Percentiles rank a stretch among this genome's conserved stretches.
These are phyloP conservation scores for Silurus glanis DNA, from an alignment of 2,113 vertebrate genomes.

Conservation along the genomic window DNA sequence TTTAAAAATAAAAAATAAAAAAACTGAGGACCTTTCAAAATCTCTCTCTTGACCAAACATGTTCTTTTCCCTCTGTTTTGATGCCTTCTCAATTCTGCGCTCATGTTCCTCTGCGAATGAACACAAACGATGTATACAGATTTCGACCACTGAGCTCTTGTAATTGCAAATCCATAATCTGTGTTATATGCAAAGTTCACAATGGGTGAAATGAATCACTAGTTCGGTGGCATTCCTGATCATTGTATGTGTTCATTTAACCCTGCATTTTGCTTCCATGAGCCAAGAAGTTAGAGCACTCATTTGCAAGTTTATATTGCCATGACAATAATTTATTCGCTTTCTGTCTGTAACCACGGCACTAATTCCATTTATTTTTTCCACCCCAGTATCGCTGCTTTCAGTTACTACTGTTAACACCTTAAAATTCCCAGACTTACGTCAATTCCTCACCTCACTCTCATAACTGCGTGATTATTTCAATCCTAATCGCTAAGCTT, in stretches of 20 bases:
- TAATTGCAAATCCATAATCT: background rate
- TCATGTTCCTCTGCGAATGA: background rate
- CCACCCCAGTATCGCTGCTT: background rate
- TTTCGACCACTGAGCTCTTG: background rate
- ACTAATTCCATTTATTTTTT: background rate
- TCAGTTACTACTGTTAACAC: background rate
- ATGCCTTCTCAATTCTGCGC: background rate
- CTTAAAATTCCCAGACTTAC: background rate
- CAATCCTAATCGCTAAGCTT: background rate
- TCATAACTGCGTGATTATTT: background rate
- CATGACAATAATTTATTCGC: background rate
- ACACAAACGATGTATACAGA: background rate
- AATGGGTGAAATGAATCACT: background rate
- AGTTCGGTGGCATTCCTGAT: background rate
- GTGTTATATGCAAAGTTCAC: background rate
- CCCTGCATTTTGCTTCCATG: too few relatives aligned
- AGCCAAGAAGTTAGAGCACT: background rate
- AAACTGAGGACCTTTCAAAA: background rate
- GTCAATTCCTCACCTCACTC: background rate
- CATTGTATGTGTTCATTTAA: background rate
- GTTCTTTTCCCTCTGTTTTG: background rate
- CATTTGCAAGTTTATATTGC: background rate
- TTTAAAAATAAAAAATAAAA: background rate
- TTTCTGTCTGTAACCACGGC: too few relatives aligned
- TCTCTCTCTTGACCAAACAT: background rate